Conservation (phyloP, 2,888 invertebrate genomes). For the Nephrocerus scutellatus region DNA sequence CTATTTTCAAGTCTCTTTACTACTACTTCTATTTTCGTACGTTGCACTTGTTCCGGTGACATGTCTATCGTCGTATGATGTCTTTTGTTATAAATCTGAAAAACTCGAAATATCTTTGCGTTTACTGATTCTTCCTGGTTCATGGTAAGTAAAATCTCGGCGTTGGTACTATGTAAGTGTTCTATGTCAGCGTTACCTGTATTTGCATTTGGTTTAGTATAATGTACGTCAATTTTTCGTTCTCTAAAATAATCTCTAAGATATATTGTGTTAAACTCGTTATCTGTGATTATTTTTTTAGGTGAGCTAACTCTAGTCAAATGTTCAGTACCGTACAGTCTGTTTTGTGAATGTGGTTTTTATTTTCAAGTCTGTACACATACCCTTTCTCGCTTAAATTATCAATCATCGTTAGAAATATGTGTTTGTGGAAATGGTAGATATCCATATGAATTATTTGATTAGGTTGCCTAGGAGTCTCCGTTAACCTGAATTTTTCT, state of each 20-base stretch:
- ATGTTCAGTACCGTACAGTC: neutral
- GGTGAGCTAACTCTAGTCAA: neutral
- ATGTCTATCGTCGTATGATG: neutral
- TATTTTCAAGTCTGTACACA: too few relatives aligned
- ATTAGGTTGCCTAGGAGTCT: conserved; percentile 3
- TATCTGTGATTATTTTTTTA: too few relatives aligned
- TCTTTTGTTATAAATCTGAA: neutral
- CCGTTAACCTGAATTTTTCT: conserved; percentile 4
- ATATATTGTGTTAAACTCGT: too few relatives aligned
- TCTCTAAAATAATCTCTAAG: too few relatives aligned
- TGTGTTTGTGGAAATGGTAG: too few relatives aligned
- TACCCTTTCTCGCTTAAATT: neutral
- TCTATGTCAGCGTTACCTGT: neutral
- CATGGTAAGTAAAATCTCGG: neutral
- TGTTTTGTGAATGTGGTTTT: too few relatives aligned
- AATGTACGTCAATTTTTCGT: too few relatives aligned
- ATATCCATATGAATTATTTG: conserved; percentile 1
- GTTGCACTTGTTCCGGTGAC: neutral
- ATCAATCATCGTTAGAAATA: neutral
- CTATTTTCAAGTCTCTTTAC: neutral
- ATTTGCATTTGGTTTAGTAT: conserved; percentile 2
- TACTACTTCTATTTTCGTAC: neutral
- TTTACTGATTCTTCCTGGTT: conserved; percentile 1
- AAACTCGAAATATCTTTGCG: too few relatives aligned
- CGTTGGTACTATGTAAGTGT: neutral